A percentile compares a stretch with the other conserved stretches of the same genome.
These are phyloP conservation scores for Drosophila lowei DNA, from an alignment of 1,140 invertebrate genomes.

Conservation along the genomic window DNA sequence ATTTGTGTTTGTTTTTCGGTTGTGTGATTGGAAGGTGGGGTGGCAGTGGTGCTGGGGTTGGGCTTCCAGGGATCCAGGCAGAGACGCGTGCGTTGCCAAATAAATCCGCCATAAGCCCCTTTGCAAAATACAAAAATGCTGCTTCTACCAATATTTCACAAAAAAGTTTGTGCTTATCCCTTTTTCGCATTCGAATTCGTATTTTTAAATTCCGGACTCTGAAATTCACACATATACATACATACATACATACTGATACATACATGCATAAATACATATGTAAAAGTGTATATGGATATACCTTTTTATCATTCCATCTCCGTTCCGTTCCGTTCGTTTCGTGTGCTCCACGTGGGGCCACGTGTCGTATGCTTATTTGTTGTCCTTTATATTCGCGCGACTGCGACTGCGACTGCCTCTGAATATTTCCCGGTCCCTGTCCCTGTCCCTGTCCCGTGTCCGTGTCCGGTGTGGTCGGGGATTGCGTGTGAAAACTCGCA, in stretches of 20 bases:
- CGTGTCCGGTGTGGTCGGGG: neutral
- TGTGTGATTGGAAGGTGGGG: conserved; percentile 20
- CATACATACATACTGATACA: neutral
- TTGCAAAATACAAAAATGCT: conserved; percentile 49
- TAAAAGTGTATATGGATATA: neutral
- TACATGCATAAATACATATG: conserved; percentile 6
- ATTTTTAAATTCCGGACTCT: conserved; percentile 62
- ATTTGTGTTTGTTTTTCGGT: conserved; percentile 67
- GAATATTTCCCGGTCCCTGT: too few relatives aligned
- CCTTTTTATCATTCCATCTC: too few relatives aligned
- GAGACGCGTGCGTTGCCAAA: conserved; percentile 49
- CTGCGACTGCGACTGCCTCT: neutral
- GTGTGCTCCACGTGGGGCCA: conserved; percentile 34
- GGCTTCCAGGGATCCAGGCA: neutral
- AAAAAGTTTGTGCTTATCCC: conserved; percentile 65
- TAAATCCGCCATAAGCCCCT: conserved; percentile 73
- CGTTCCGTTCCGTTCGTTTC: neutral
- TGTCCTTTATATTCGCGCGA: conserved; percentile 20
- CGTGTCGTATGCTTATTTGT: conserved; percentile 41
- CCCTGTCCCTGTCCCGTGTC: too few relatives aligned
- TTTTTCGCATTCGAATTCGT: conserved; percentile 46
- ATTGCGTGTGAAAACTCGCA: conserved; percentile 59
- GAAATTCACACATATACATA: conserved; percentile 33
- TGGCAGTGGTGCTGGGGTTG: neutral
- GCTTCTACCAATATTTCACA: conserved; percentile 64